phyloP scores from a whole-genome alignment of 2,888 invertebrate species.

The Scotopteryx bipunctaria region DNA sequence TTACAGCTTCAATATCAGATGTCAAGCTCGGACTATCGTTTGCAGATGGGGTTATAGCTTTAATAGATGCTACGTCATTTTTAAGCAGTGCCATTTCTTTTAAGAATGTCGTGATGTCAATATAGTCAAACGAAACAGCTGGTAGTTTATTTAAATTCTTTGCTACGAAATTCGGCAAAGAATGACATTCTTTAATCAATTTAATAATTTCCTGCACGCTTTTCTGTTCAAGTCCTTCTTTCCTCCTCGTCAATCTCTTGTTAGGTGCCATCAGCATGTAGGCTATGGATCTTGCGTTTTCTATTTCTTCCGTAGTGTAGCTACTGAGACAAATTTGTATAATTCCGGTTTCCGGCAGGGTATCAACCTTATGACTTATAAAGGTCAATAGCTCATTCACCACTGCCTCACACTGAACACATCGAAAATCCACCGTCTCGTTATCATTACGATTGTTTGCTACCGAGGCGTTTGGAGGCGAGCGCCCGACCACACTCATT shows the following conservation, averaged over 20 bases:
- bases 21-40: not conserved
- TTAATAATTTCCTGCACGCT: not conserved
- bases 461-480: no score
- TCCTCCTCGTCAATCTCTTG: not conserved
- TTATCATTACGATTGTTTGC: no score
- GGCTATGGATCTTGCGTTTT: conserved; percentile 2
- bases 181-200: not conserved
- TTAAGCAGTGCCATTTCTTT: not conserved
- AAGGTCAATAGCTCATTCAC: conserved; percentile 8
- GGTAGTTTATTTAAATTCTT: conserved; percentile 5
- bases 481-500: no score
- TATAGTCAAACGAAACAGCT: conserved; percentile 1
- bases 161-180: not conserved
- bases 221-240: not conserved
- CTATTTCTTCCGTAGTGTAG: conserved; percentile 3
- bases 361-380: not conserved
- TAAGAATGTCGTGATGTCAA: not conserved
- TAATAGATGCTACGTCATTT: not conserved
- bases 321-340: not conserved
- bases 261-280: not conserved
- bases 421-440: no score
- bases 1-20: not conserved
- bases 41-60: not conserved
- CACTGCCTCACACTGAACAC: not conserved
- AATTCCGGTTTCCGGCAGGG: not conserved